Percentiles rank a stretch among this genome's conserved stretches.
These are phyloP conservation scores for Phylloscopus collybita DNA, from an alignment of 2,797 vertebrate species.

Conservation along the genomic window DNA sequence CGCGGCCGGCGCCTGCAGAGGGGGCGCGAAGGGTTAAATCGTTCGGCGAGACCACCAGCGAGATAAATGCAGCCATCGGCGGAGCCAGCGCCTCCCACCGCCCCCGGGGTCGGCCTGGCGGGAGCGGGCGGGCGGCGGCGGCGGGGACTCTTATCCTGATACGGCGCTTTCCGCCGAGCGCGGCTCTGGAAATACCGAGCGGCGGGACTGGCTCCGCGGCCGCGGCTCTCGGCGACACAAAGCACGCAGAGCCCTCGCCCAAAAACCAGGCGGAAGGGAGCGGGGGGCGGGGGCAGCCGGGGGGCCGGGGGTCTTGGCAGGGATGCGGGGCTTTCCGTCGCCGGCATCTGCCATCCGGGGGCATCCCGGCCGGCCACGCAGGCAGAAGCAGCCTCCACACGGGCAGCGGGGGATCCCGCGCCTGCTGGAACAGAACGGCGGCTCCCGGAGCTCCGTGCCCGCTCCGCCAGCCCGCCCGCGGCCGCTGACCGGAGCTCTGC, in stretches of 20 bases:
- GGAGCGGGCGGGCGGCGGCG: not conserved
- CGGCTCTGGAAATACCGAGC: slow-evolving; percentile 75
- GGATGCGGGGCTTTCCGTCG: slow-evolving; percentile 10
- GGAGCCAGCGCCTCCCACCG: slow-evolving; percentile 2
- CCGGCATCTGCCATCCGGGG: not conserved
- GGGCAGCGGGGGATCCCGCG: not conserved
- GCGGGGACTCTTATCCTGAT: slow-evolving; percentile 81
- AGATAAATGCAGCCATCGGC: not conserved
- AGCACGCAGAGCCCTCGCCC: slow-evolving; percentile 38
- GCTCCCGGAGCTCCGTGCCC: not conserved
- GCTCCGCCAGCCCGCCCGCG: not conserved
- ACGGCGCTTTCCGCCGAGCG: slow-evolving; percentile 69
- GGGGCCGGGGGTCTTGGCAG: slow-evolving; percentile 64
- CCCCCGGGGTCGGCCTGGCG: not conserved
- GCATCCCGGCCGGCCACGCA: not conserved
- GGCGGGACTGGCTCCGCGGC: slow-evolving; percentile 57
- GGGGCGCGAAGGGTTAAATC: slow-evolving; percentile 14
- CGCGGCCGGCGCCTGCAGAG: not conserved
- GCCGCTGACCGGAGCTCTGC: not conserved
- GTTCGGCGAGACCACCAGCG: not conserved
- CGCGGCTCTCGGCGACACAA: slow-evolving; percentile 70
- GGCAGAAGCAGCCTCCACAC: not conserved
- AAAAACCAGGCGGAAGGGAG: not conserved
- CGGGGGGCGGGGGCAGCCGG: not conserved
- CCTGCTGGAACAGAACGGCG: not conserved